These are phyloP conservation scores for Dryobota labecula DNA, from an alignment of 2,888 invertebrate genomes.

Conservation along the genomic window DNA sequence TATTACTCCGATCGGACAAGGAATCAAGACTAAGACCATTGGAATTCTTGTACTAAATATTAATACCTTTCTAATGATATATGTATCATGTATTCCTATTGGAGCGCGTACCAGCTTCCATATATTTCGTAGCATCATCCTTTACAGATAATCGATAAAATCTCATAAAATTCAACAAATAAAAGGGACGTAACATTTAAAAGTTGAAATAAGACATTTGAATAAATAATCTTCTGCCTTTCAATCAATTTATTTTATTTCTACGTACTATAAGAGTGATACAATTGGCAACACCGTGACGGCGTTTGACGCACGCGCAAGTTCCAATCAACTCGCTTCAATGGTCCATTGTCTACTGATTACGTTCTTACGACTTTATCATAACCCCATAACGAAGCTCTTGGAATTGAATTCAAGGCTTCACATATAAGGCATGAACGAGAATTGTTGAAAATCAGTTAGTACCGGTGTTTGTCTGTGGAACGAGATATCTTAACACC, in stretches of 20 bases:
- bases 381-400: conserved; percentile 45
- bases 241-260: conserved; percentile 10
- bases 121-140: no score
- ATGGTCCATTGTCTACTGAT: conserved; percentile 71
- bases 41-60: no score
- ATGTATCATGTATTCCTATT: no score
- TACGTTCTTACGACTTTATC: conserved; percentile 56
- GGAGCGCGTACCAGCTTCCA: no score
- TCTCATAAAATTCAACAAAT: neutral
- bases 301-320: conserved; percentile 69
- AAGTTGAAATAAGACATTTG: neutral
- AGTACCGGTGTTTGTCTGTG: conserved; percentile 13
- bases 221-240: neutral
- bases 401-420: conserved; percentile 58
- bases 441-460: conserved; percentile 41
- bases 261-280: neutral
- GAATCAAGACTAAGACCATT: no score
- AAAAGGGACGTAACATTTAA: no score
- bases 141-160: neutral
- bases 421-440: conserved; percentile 28
- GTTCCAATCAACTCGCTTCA: conserved; percentile 63
- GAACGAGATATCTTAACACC: neutral
- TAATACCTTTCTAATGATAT: no score
- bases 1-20: no score
- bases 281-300: conserved; percentile 39